A percentile compares a stretch with the other conserved stretches of the same genome.
Evolutionary conservation across 2,797 vertebrate species (phyloP).

Genomic region (Cossypha caffra): DNA sequence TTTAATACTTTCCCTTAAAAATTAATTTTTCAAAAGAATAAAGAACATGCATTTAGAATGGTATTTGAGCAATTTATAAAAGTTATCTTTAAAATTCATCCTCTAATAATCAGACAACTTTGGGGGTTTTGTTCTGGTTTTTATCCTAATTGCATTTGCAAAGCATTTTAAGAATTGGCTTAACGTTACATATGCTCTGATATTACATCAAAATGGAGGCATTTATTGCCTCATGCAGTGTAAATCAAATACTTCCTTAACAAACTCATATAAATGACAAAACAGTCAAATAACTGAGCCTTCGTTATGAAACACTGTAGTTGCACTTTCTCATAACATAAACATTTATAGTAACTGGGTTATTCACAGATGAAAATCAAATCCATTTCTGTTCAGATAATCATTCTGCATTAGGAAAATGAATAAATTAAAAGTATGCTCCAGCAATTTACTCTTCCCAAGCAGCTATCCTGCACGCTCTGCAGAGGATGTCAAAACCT

Average conservation of each 20-base stretch:
- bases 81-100: background rate
- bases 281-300: constrained; percentile 19
- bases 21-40: background rate
- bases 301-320: constrained; percentile 33
- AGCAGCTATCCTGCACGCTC: constrained; percentile 76
- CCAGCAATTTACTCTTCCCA: constrained; percentile 74
- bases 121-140: background rate
- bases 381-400: constrained; percentile 70
- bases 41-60: background rate
- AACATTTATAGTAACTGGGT: constrained; percentile 71
- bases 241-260: constrained; percentile 31
- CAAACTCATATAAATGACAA: background rate
- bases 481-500: constrained; percentile 80
- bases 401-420: constrained; percentile 71
- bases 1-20: background rate
- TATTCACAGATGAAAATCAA: constrained; percentile 73
- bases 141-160: background rate
- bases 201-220: background rate
- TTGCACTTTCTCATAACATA: constrained; percentile 56
- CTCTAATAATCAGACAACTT: background rate
- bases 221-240: background rate
- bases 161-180: background rate
- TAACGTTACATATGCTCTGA: background rate
- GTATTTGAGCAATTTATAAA: background rate
- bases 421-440: constrained; percentile 79